These are phyloP conservation scores for Schizaphis graminum DNA, from an alignment of 2,888 invertebrate species.

Conservation along the genomic window DNA sequence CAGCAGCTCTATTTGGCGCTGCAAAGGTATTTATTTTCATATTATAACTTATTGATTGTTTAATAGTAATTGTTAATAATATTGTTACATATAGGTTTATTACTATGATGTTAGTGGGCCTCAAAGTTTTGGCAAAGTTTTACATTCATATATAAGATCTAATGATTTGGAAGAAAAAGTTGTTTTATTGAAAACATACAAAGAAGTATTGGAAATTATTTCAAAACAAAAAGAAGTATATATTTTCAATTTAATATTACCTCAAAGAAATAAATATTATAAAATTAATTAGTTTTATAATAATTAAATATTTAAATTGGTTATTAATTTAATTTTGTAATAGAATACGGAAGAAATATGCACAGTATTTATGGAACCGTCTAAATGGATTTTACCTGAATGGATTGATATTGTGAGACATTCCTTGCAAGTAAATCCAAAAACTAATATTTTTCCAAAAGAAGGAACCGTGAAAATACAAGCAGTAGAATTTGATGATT, in stretches of 20 bases:
- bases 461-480: constrained; percentile 81
- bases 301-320: background rate
- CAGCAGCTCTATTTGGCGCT: constrained; percentile 82
- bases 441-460: constrained; percentile 75
- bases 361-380: constrained; percentile 84
- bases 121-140: constrained; percentile 45
- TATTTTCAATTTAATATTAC: background rate
- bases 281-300: background rate
- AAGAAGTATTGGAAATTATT: constrained; percentile 59
- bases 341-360: constrained; percentile 46
- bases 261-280: background rate
- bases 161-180: constrained; percentile 49
- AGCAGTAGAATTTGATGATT: constrained; percentile 87
- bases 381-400: constrained; percentile 73
- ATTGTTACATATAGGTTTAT: constrained; percentile 37
- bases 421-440: constrained; percentile 41
- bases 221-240: constrained; percentile 53
- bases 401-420: constrained; percentile 69
- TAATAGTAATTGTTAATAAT: background rate
- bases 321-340: constrained; percentile 10
- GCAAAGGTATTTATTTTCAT: constrained; percentile 72
- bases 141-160: constrained; percentile 41
- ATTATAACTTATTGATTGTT: constrained; percentile 66
- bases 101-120: constrained; percentile 55
- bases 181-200: constrained; percentile 56